Evolutionary conservation across 2,113 vertebrate genomes (phyloP).

Genomic region (Camelus dromedarius): DNA sequence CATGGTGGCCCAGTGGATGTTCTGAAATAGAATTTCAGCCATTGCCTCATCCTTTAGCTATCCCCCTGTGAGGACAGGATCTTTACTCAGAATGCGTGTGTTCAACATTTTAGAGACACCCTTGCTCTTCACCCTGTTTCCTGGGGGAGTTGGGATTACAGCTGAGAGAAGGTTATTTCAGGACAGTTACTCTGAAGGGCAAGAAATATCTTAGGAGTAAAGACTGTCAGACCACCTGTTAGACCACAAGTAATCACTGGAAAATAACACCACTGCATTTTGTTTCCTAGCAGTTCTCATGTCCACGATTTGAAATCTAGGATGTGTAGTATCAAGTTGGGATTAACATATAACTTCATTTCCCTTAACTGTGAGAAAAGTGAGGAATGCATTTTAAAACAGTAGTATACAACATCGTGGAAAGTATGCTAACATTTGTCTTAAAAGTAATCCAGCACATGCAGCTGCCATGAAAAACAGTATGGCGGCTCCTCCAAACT

Average conservation of each 20-base stretch:
- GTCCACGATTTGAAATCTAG: not conserved
- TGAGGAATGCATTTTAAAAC: not conserved
- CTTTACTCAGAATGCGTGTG: not conserved
- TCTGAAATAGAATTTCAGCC: not conserved
- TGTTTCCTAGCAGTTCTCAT: too few species aligned
- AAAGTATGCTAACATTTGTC: not conserved
- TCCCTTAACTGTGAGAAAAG: not conserved
- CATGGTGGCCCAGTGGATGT: not conserved
- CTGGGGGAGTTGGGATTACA: not conserved
- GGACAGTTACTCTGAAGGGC: not conserved
- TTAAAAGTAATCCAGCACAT: not conserved
- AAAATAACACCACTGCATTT: not conserved
- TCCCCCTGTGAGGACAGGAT: not conserved
- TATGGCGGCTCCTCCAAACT: not conserved
- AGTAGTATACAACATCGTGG: too few species aligned
- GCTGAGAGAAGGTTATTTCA: not conserved
- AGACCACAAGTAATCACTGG: not conserved
- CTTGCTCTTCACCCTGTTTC: not conserved
- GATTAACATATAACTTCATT: not conserved
- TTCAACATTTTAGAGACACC: not conserved
- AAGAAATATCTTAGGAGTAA: not conserved
- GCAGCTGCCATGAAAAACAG: not conserved
- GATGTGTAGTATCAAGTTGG: not conserved
- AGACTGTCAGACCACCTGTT: not conserved
- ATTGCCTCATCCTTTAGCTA: not conserved